Percentiles rank a stretch among this genome's conserved stretches.
Evolutionary conservation across 2,113 vertebrate genomes (phyloP).

Genomic region (Perognathus longimembris): DNA sequence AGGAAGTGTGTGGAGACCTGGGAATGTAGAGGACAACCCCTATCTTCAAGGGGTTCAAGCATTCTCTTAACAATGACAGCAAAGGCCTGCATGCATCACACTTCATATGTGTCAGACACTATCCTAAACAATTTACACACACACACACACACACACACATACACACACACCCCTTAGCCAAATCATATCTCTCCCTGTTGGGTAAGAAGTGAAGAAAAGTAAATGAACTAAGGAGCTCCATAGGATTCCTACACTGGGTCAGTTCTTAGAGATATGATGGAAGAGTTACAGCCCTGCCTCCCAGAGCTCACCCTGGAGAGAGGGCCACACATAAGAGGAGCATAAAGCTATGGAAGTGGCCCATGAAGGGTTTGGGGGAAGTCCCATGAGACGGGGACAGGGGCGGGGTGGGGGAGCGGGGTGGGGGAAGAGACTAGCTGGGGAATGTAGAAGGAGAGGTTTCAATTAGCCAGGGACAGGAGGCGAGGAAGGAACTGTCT

Average conservation of each 20-base stretch:
- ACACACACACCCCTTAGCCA: neutral
- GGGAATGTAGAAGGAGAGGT: neutral
- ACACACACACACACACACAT: neutral
- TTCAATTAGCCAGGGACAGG: neutral
- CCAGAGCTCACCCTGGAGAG: neutral
- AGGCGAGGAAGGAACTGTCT: neutral
- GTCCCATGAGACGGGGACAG: neutral
- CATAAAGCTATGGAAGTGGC: neutral
- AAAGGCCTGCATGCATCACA: neutral
- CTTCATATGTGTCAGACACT: neutral
- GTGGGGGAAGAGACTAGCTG: too few relatives aligned
- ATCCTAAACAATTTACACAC: neutral
- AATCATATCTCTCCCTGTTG: neutral
- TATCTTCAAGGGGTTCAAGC: neutral
- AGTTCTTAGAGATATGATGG: neutral
- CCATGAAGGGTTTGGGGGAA: neutral
- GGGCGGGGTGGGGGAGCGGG: fast-evolving
- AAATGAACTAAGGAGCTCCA: neutral
- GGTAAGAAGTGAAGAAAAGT: neutral
- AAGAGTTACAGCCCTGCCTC: neutral
- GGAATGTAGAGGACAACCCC: neutral
- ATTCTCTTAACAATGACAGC: neutral
- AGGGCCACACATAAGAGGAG: too few relatives aligned
- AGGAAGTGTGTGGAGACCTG: neutral
- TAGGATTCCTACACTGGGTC: neutral